Conservation (phyloP, 2,113 vertebrate genomes). For the Hystrix brachyura region DNA sequence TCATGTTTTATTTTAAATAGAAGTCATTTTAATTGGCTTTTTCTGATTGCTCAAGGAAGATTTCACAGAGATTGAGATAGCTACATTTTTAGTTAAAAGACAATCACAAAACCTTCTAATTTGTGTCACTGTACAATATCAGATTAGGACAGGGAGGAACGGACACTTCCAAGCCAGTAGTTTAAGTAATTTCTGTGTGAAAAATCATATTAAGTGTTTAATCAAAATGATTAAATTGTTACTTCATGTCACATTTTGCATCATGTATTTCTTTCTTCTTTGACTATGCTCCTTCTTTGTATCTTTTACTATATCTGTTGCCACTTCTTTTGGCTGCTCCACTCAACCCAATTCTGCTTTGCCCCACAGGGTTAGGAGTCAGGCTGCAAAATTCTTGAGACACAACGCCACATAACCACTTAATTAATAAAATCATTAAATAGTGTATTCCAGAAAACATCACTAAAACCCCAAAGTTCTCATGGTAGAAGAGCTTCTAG, state of each 20-base stretch:
- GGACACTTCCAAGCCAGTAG: background rate
- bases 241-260: background rate
- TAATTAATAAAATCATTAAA: slow-evolving; percentile 51
- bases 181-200: slow-evolving; percentile 33
- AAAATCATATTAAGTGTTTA: slow-evolving; percentile 57
- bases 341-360: slow-evolving; percentile 20
- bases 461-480: slow-evolving; percentile 56
- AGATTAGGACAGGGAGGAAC: background rate
- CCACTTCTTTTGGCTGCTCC: background rate
- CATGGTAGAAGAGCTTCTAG: slow-evolving; percentile 57
- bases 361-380: slow-evolving; percentile 28
- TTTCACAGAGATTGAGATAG: slow-evolving; percentile 37
- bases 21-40: slow-evolving; percentile 7
- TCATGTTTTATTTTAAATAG: slow-evolving; percentile 33
- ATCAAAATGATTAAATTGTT: background rate
- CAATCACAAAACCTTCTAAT: slow-evolving; percentile 25
- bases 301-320: background rate
- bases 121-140: background rate
- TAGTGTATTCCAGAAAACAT: slow-evolving; percentile 43
- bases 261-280: slow-evolving; percentile 39
- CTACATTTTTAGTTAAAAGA: slow-evolving; percentile 53
- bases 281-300: slow-evolving; percentile 23
- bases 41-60: slow-evolving; percentile 51
- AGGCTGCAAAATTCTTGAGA: slow-evolving; percentile 11
- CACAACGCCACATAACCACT: background rate